A percentile compares a stretch with the other conserved stretches of the same genome.
phyloP scores from a whole-genome alignment of 1,140 invertebrate genomes.

The Drepana arcuata region DNA sequence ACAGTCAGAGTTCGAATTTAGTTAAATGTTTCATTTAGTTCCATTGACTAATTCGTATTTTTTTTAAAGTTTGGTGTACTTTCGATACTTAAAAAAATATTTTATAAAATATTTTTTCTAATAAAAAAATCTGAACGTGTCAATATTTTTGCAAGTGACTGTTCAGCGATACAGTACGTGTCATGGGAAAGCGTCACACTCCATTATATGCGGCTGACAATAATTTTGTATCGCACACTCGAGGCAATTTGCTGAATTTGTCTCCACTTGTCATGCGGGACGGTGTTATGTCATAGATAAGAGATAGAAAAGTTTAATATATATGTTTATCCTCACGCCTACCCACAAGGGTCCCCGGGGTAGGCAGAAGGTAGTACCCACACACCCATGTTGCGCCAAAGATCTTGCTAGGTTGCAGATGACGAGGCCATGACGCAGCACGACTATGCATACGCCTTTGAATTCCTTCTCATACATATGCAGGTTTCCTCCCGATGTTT shows the following conservation, averaged over 20 bases:
- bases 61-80: no score
- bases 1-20: background rate
- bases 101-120: no score
- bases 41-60: no score
- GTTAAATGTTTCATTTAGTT: no score
- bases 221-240: slow-evolving; percentile 16
- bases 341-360: no score
- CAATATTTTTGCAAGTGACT: slow-evolving; percentile 12
- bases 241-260: slow-evolving; percentile 26
- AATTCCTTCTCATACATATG: no score
- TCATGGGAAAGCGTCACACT: slow-evolving; percentile 26
- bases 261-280: slow-evolving; percentile 18
- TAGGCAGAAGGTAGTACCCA: no score
- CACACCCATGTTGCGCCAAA: background rate
- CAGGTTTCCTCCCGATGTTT: no score
- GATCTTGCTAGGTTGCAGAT: background rate
- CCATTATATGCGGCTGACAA: slow-evolving; percentile 26
- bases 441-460: no score
- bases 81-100: no score
- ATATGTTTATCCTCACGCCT: background rate
- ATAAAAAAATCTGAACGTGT: no score
- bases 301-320: background rate
- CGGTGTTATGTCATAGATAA: slow-evolving; percentile 10
- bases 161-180: slow-evolving; percentile 13
- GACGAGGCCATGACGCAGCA: background rate